These are phyloP conservation scores for Dreissena polymorpha DNA, from an alignment of 1,140 invertebrate species.

Conservation along the genomic window DNA sequence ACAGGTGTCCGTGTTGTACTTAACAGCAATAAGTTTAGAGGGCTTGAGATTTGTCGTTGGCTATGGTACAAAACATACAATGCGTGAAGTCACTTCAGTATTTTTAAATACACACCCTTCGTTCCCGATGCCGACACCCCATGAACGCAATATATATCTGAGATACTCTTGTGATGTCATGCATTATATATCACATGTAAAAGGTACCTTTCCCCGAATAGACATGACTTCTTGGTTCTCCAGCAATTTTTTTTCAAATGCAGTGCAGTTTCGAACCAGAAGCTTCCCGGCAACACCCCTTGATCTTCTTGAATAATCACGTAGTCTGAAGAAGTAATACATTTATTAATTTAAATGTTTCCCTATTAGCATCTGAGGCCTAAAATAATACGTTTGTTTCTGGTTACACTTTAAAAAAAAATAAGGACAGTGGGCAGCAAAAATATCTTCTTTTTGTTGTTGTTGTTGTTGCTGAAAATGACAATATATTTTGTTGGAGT, in stretches of 20 bases:
- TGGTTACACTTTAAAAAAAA: too few relatives aligned
- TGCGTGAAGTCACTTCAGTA: not conserved
- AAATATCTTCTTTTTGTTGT: too few relatives aligned
- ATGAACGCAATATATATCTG: not conserved
- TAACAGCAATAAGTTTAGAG: not conserved
- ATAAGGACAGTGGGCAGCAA: too few relatives aligned
- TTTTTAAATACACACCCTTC: not conserved
- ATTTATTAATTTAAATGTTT: too few relatives aligned
- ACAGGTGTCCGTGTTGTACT: not conserved
- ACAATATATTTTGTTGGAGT: too few relatives aligned
- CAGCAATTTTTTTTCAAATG: constrained; percentile 30
- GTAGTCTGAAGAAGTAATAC: constrained; percentile 5
- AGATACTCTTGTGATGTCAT: not conserved
- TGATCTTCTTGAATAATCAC: not conserved
- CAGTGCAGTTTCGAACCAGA: not conserved
- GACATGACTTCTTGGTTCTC: constrained; percentile 32
- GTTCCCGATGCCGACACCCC: not conserved
- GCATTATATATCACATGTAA: not conserved
- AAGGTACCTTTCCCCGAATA: constrained; percentile 28
- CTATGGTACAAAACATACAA: not conserved
- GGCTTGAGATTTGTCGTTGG: not conserved
- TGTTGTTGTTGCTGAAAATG: too few relatives aligned
- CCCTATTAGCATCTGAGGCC: too few relatives aligned
- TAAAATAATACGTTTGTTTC: too few relatives aligned
- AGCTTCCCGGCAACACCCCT: not conserved